Conservation (phyloP, 2,113 vertebrate species). For the Varanus komodoensis region DNA sequence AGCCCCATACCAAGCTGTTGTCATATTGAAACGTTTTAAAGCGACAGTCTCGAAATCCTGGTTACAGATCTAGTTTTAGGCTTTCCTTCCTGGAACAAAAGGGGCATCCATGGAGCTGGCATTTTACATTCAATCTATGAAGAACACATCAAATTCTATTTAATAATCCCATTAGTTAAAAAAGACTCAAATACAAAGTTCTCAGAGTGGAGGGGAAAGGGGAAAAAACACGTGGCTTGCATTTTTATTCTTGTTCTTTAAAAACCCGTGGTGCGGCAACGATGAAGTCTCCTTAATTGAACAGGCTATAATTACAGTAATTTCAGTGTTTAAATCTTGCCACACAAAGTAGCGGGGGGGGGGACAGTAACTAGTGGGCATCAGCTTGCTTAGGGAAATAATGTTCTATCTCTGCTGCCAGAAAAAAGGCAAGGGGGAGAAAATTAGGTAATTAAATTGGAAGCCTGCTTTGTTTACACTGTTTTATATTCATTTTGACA, state of each 20-base stretch:
- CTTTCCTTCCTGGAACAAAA: neutral
- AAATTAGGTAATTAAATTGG: conserved; percentile 5
- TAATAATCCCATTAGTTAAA: conserved; percentile 10
- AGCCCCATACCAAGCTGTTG: neutral
- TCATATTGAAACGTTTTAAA: neutral
- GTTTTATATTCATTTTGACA: neutral
- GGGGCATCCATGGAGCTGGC: neutral
- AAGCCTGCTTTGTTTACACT: neutral
- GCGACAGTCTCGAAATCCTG: neutral
- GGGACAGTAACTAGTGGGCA: neutral
- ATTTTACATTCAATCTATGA: conserved; percentile 13
- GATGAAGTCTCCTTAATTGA: conserved; percentile 3
- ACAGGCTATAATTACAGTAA: conserved; percentile 36
- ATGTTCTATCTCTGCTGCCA: neutral
- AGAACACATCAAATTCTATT: conserved; percentile 5
- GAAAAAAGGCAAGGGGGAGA: neutral
- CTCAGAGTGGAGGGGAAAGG: neutral
- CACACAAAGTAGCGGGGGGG: neutral
- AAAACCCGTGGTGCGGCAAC: neutral
- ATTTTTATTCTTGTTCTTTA: neutral
- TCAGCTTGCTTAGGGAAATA: conserved; percentile 24
- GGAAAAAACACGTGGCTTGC: neutral
- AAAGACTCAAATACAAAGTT: neutral
- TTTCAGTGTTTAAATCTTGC: conserved; percentile 7
- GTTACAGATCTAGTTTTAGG: neutral